Evolutionary conservation across 2,888 invertebrate species (phyloP), one percentile per base, ranked within the genome.

Genomic region (Lasioglossum morio): DNA sequence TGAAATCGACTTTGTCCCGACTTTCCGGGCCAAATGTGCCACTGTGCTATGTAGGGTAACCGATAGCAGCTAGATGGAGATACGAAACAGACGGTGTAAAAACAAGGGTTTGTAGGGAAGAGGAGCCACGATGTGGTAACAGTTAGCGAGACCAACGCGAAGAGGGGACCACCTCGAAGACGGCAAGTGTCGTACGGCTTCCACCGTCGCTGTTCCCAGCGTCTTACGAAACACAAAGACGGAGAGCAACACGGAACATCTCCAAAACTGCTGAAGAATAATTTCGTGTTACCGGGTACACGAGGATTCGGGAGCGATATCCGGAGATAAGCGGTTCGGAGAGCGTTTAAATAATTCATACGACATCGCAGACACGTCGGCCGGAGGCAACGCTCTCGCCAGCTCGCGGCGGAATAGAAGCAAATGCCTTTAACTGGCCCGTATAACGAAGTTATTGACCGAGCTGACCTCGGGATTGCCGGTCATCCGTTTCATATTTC

Each of bases 401-500:
- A 34, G 72, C 53, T 34, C 60, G 77, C 74, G 14, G 75, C 77
- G 57, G 86, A 82, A 86, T 86, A 79, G 86, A 82, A 79, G 86
- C 81, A 74, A 86, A 82, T 82, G 86, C 79, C 86, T 86, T 79
- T 86, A 74, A 86, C 86, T 86, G 86, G 86, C 81, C 86, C 82
- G 86, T 86, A 82, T 86, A 86, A 86, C 86, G 73, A 85, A 86
- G 86, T 86, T 86, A 86, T 86, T 86, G 86, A 86, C 86, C 86
- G 86, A n/a, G 77, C 72, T 82, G 86, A 86, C 86, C 86, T 82
- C 86, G 82, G 86, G 86, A 86, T 81, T 74, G 79, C 73, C 86
- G 86, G 86, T 86, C 86, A 86, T 85, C 81, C 86, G 86, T 86
- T 86, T 86, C 86, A 81, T 86, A 86, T 86, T 86, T 85, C 86